phyloP scores from a whole-genome alignment of 2,113 vertebrate genomes.

The Platycercus adscitus region DNA sequence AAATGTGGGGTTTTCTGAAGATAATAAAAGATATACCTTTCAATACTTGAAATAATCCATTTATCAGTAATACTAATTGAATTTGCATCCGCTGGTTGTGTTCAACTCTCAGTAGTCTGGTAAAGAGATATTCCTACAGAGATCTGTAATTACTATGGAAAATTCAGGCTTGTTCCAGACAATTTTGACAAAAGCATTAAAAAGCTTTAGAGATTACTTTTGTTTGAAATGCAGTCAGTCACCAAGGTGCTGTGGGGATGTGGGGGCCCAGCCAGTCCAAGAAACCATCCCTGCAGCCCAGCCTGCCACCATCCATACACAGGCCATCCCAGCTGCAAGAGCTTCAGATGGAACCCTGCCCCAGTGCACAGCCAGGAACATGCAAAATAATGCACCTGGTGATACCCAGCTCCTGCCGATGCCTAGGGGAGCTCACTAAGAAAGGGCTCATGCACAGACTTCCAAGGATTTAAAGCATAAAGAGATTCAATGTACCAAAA shows the following conservation, averaged over 20 bases:
- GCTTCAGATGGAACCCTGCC: background rate
- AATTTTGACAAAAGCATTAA: background rate
- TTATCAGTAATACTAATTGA: background rate
- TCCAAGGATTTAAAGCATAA: background rate
- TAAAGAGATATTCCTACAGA: background rate
- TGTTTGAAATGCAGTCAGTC: background rate
- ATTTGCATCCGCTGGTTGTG: background rate
- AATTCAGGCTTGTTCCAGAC: background rate
- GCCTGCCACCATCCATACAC: rapidly evolving
- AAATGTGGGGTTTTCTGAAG: background rate
- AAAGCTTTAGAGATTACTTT: background rate
- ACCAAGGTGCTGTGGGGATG: background rate
- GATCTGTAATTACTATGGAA: background rate
- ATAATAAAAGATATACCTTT: background rate
- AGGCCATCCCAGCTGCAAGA: background rate
- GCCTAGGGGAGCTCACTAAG: background rate
- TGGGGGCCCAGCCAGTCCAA: background rate
- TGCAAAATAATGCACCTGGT: background rate
- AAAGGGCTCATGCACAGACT: background rate
- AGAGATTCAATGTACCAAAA: background rate
- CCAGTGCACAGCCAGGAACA: rapidly evolving
- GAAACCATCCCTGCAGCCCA: background rate
- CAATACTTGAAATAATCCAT: background rate
- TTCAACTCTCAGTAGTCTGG: background rate
- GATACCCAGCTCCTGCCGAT: background rate